phyloP scores from a whole-genome alignment of 2,113 vertebrate genomes.

The Cranoglanis bouderius region DNA sequence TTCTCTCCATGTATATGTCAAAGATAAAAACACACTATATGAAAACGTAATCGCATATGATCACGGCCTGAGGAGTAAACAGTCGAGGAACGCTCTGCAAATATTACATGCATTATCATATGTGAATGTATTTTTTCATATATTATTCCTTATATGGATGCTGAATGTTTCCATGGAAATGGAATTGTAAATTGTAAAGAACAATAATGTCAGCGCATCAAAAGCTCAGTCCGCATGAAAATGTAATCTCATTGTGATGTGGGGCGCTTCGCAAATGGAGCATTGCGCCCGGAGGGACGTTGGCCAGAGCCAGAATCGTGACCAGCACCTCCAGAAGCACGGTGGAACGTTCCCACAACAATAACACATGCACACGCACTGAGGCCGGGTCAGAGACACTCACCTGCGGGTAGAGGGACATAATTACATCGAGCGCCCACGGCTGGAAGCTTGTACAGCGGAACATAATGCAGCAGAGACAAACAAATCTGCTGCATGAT shows the following conservation, averaged over 20 bases:
- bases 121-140: neutral
- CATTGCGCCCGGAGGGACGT: neutral
- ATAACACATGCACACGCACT: neutral
- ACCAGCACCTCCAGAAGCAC: neutral
- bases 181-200: neutral
- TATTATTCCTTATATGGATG: neutral
- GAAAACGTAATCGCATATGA: constrained; percentile 16
- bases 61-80: constrained; percentile 29
- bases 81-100: neutral
- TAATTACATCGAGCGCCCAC: neutral
- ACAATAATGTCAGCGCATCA: constrained; percentile 18
- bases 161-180: neutral
- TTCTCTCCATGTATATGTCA: neutral
- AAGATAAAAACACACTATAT: neutral
- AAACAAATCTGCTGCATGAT: constrained; percentile 7
- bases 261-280: neutral
- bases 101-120: neutral
- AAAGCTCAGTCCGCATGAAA: neutral
- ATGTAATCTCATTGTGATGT: constrained; percentile 4
- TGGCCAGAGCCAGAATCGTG: neutral
- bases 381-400: constrained; percentile 7
- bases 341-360: neutral
- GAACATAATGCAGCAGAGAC: constrained; percentile 20
- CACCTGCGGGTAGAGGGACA: constrained; percentile 5
- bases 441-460: neutral